Base-by-base conservation (phyloP, 2,797 vertebrate species). In the Synanceia verrucosa region DNA sequence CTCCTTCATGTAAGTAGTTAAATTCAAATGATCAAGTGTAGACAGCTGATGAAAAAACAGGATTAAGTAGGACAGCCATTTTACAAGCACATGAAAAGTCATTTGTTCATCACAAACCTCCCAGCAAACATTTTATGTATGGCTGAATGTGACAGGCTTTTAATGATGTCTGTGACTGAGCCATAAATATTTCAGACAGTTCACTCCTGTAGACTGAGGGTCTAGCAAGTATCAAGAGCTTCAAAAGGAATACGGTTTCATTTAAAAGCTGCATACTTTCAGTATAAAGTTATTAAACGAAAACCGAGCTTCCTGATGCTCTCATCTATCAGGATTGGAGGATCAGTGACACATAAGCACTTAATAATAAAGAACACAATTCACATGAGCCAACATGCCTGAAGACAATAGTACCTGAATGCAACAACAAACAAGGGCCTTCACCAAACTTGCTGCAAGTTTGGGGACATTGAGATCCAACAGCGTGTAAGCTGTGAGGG, bases 401-500 rank as follows among this genome's bases (percentile, higher is more conserved):
- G 0, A 0, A 73, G 16, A 50, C 72, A 72, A 77, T 59, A 73
- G 66, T 76, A 48, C 48, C 85, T 86, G 74, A 79, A 78, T 0
- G 0, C 41, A 90, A 88, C 0, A 95, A 94, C 72, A 89, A 92
- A 60, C 93, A 96, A 96, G 96, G 95, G 86, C 96, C 95, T 96
- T 97, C 96, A 96, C 97, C 96, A 98, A 97, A 98, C 96, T 97
- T 98, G 96, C 96, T 97, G 78, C 94, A 98, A 98, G 96, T 98
- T 97, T 98, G 96, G 97, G 96, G 96, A 98, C 93, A 93, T 72
- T 92, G 92, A 90, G 89, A 95, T 97, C 96, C 97, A 98, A 98
- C 97, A 97, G 97, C 94, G 77, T 91, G 90, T 88, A 88, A 92
- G 96, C 97, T 97, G 96, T 97, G 97, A 96, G 95, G 95, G 95